Evolutionary conservation across 1,140 invertebrate genomes (phyloP).

Genomic region (Eufriesea mexicana): DNA sequence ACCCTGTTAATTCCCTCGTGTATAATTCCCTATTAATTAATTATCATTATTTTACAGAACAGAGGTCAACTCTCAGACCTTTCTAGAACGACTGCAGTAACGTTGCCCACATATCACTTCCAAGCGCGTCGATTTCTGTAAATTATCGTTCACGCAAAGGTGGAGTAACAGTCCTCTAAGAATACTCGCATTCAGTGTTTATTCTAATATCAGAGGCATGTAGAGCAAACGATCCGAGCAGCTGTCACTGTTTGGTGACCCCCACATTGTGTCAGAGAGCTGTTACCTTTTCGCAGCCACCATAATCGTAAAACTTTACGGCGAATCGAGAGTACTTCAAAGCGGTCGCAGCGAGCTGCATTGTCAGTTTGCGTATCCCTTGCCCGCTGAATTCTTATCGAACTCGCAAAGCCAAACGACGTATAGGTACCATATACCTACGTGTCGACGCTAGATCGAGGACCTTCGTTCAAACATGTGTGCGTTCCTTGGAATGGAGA

Average conservation of each 20-base stretch:
- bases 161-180: not conserved
- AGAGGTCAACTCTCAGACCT: not conserved
- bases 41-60: too few species aligned
- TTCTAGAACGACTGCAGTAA: constrained; percentile 12
- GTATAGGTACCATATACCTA: not conserved
- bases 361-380: not conserved
- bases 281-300: constrained; percentile 20
- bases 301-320: constrained; percentile 39
- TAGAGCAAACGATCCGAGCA: constrained; percentile 38
- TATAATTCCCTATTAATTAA: too few species aligned
- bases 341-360: not conserved
- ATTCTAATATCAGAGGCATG: constrained; percentile 37
- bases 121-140: constrained; percentile 5
- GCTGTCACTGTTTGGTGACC: constrained; percentile 25
- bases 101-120: constrained; percentile 22
- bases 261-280: not conserved
- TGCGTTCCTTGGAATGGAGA: not conserved
- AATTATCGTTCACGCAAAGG: constrained; percentile 33
- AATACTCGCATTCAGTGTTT: constrained; percentile 45
- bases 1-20: too few species aligned
- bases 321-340: constrained; percentile 25
- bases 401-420: not conserved
- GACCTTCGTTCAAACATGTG: constrained; percentile 1
- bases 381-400: not conserved
- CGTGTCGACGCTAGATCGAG: not conserved